phyloP scores from a whole-genome alignment of 2,888 invertebrate species.

The Gymnoscelis rufifasciata region DNA sequence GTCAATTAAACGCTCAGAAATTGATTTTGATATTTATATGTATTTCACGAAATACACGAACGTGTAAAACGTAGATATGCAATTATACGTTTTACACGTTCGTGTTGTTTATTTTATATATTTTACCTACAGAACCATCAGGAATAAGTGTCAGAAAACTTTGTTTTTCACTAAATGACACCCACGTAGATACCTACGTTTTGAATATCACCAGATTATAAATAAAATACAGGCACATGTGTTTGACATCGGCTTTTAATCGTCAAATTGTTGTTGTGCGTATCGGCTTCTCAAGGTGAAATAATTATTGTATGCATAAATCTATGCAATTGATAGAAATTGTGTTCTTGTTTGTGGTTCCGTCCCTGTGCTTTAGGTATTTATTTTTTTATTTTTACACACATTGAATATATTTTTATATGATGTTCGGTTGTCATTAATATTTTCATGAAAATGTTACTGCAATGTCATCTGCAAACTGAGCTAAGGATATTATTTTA shows the following conservation, averaged over 20 bases:
- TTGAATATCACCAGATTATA: constrained; percentile 5
- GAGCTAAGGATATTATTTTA: no score
- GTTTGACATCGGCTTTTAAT: constrained; percentile 23
- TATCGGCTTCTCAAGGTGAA: constrained; percentile 32
- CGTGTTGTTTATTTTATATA: not conserved
- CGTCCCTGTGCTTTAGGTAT: not conserved
- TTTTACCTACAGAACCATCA: not conserved
- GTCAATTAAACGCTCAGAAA: no score
- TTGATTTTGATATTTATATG: no score
- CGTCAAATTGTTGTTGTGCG: constrained; percentile 31
- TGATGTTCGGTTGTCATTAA: no score
- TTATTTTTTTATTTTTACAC: not conserved
- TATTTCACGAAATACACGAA: no score
- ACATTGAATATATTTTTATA: no score
- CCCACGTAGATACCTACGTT: constrained; percentile 9
- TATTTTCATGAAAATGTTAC: no score
- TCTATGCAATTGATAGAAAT: constrained; percentile 8
- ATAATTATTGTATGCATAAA: constrained; percentile 18
- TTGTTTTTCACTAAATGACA: constrained; percentile 9
- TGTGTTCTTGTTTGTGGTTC: not conserved
- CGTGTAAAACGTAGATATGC: no score
- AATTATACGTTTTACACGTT: no score
- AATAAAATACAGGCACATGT: constrained; percentile 18
- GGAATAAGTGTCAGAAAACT: constrained; percentile 3
- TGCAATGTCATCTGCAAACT: no score